phyloP scores from a whole-genome alignment of 2,797 vertebrate genomes.

The Smutsia gigantea region DNA sequence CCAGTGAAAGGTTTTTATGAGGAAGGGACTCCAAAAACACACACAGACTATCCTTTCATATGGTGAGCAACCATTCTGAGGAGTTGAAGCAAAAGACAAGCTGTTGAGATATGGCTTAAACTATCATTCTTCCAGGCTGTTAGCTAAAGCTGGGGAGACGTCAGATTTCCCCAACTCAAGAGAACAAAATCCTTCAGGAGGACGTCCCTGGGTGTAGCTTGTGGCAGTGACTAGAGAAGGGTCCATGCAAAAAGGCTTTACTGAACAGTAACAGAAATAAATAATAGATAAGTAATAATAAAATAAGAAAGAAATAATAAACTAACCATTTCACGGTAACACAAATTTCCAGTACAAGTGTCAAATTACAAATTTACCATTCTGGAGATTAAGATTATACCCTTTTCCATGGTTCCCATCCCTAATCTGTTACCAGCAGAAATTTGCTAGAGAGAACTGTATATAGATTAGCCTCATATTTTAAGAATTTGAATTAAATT shows the following conservation, averaged over 20 bases:
- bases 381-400: not conserved
- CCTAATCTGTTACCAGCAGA: not conserved
- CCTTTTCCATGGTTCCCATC: constrained; percentile 4
- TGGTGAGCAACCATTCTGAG: not conserved
- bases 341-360: not conserved
- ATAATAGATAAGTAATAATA: not conserved
- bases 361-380: not conserved
- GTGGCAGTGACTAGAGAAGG: not conserved
- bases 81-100: not conserved
- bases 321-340: not conserved
- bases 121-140: not conserved
- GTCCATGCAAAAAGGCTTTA: not conserved
- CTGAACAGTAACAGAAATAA: constrained; percentile 6
- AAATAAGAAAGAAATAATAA: not conserved
- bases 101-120: not conserved
- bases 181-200: not conserved
- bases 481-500: not conserved
- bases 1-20: not conserved
- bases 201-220: not conserved
- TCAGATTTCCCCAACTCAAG: not conserved
- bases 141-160: not conserved
- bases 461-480: not conserved
- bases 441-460: not conserved
- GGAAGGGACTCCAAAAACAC: not conserved
- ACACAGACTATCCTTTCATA: not conserved